phyloP scores from a whole-genome alignment of 2,888 invertebrate species.

The Dascillus cervinus region DNA sequence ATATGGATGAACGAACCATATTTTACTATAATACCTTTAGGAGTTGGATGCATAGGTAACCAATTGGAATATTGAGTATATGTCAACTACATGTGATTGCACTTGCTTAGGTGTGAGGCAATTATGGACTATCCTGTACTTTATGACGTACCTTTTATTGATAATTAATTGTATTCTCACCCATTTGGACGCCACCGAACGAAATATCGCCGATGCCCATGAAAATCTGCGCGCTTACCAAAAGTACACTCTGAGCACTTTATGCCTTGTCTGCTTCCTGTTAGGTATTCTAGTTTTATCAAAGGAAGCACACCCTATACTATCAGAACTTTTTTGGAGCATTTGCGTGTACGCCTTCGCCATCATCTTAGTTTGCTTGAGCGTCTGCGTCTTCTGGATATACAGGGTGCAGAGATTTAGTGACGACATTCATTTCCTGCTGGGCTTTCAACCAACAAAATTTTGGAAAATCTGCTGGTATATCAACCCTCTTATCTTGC shows the following conservation, averaged over 20 bases:
- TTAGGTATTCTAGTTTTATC: slow-evolving; percentile 6
- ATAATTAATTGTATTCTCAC: slow-evolving; percentile 8
- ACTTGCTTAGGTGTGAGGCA: slow-evolving; percentile 12
- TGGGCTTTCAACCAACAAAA: slow-evolving; percentile 18
- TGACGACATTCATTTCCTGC: slow-evolving; percentile 24
- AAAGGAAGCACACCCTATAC: slow-evolving; percentile 9
- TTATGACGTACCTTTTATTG: slow-evolving; percentile 8
- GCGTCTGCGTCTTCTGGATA: slow-evolving; percentile 18
- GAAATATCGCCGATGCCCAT: slow-evolving; percentile 9
- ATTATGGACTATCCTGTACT: slow-evolving; percentile 13
- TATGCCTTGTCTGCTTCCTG: not conserved
- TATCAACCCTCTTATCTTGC: slow-evolving; percentile 11
- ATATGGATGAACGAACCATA: slow-evolving; percentile 3
- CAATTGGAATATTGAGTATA: too few relatives aligned
- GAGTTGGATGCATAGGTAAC: slow-evolving; percentile 12
- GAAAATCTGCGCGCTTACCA: slow-evolving; percentile 6
- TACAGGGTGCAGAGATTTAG: slow-evolving; percentile 21
- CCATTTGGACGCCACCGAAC: slow-evolving; percentile 8
- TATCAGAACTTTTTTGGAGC: not conserved
- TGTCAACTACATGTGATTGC: too few relatives aligned
- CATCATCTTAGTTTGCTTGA: not conserved
- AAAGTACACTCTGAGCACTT: slow-evolving; percentile 9
- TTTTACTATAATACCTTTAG: slow-evolving; percentile 11
- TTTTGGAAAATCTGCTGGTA: slow-evolving; percentile 24
- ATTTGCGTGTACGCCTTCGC: not conserved